Evolutionary conservation across 2,888 invertebrate genomes (phyloP).

Genomic region (Latrodectus hesperus): DNA sequence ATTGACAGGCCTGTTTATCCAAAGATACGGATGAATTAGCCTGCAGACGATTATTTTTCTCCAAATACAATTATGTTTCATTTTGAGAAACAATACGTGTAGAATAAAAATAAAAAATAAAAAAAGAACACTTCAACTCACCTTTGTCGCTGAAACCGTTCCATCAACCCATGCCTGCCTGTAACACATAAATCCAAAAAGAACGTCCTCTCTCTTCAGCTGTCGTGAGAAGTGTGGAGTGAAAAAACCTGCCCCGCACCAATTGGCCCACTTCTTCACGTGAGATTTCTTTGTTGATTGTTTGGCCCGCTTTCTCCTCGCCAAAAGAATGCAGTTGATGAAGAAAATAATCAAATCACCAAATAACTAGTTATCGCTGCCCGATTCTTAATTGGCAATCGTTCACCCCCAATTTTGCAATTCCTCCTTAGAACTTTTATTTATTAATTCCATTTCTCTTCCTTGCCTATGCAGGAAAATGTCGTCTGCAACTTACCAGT

Average conservation of each 20-base stretch:
- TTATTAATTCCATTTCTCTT: not conserved
- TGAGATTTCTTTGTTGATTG: conserved; percentile 5
- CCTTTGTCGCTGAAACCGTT: not conserved
- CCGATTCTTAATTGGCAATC: not conserved
- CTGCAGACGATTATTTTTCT: too few relatives aligned
- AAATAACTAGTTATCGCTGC: conserved; percentile 2
- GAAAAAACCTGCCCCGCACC: conserved; percentile 5
- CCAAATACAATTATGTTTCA: too few relatives aligned
- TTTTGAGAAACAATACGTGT: too few relatives aligned
- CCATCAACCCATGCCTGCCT: conserved; percentile 2
- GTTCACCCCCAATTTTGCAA: not conserved
- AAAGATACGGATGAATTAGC: too few relatives aligned
- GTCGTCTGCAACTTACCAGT: not conserved
- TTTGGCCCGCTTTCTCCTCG: conserved; percentile 2
- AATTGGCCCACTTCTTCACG: conserved; percentile 1
- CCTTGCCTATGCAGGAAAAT: not conserved
- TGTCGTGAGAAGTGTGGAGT: not conserved
- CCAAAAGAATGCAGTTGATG: not conserved
- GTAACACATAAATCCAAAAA: not conserved
- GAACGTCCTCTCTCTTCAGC: not conserved
- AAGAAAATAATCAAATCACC: not conserved
- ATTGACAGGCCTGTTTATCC: too few relatives aligned
- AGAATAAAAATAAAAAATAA: not conserved
- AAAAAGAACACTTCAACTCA: not conserved
- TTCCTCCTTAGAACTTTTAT: not conserved